Evolutionary conservation across 2,113 vertebrate species (phyloP).

Genomic region (Hemichromis elongatus): DNA sequence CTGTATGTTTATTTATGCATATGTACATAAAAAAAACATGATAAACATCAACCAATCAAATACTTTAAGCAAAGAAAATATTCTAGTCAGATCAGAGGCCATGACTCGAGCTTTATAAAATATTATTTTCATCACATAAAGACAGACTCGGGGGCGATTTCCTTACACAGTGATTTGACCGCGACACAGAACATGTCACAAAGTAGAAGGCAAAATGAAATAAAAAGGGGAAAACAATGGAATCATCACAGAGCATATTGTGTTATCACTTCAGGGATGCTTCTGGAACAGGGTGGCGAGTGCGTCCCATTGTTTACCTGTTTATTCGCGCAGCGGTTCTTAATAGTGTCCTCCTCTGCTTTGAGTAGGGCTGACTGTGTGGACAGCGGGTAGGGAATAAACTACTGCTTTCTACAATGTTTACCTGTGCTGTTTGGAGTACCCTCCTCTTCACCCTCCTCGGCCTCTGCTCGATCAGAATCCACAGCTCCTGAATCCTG

Average conservation of each 20-base stretch:
- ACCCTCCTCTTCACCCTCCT: constrained; percentile 72
- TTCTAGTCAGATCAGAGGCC: neutral
- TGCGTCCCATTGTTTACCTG: neutral
- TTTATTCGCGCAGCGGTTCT: neutral
- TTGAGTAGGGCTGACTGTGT: neutral
- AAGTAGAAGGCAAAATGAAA: neutral
- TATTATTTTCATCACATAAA: neutral
- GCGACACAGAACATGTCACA: neutral
- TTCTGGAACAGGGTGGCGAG: neutral
- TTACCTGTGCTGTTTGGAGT: constrained; percentile 69
- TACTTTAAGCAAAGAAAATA: neutral
- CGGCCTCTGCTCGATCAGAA: constrained; percentile 69
- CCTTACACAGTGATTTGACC: neutral
- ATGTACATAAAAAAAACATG: neutral
- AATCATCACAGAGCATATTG: neutral
- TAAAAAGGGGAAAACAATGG: neutral
- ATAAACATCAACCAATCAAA: neutral
- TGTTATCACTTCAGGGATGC: neutral
- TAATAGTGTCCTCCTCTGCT: neutral
- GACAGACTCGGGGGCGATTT: neutral
- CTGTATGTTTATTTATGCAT: neutral
- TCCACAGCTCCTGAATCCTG: constrained; percentile 76
- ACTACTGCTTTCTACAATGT: neutral
- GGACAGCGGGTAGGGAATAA: neutral
- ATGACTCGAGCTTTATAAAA: neutral